Percentiles rank a stretch among this genome's conserved stretches.
Conservation (phyloP, 2,888 invertebrate species). For the Willowsia nigromaculata region DNA sequence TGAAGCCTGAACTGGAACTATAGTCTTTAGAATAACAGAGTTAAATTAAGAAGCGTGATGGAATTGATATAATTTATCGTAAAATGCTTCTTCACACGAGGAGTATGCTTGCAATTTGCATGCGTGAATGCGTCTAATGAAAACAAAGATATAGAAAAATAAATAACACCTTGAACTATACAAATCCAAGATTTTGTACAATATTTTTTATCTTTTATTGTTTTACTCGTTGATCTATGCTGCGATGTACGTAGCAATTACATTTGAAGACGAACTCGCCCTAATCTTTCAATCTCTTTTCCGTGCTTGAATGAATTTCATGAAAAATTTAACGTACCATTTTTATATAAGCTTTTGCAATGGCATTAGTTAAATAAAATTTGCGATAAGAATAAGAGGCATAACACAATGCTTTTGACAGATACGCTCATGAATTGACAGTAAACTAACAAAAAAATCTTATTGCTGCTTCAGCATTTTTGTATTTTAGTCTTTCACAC, state of each 20-base stretch:
- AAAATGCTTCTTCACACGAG: too few species aligned
- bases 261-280: neutral
- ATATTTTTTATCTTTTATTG: neutral
- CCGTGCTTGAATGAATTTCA: constrained; percentile 4
- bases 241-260: neutral
- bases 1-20: neutral
- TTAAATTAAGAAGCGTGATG: too few species aligned
- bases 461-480: neutral
- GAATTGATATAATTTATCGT: too few species aligned
- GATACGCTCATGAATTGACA: neutral
- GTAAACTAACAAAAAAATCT: neutral
- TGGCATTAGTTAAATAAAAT: neutral
- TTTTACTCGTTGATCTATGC: neutral
- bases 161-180: neutral
- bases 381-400: neutral
- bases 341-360: neutral
- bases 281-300: neutral
- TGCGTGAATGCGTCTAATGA: neutral
- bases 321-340: neutral
- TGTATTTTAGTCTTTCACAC: neutral
- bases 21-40: too few species aligned
- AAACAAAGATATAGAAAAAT: neutral
- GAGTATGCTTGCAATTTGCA: neutral
- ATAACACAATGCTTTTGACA: neutral
- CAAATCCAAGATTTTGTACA: neutral